These are phyloP conservation scores for Trachythela sp. DNA, from an alignment of 64 coral and sea anemone species.

Conservation along the genomic window DNA sequence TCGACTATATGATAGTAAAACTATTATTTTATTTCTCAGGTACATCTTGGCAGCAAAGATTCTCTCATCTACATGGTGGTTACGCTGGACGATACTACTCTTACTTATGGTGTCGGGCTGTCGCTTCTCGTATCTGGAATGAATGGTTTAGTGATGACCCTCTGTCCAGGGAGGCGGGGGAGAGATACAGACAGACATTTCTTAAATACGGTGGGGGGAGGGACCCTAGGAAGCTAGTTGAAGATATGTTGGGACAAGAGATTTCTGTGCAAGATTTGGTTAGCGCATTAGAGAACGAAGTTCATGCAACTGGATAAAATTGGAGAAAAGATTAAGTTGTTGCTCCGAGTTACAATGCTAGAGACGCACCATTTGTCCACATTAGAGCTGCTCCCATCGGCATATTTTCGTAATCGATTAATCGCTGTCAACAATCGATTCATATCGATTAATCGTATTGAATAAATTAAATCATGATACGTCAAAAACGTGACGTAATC, in stretches of 20 bases:
- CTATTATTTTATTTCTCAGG: slow-evolving; percentile 39
- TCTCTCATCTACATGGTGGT: slow-evolving; percentile 80
- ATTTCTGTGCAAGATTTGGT: slow-evolving; percentile 69
- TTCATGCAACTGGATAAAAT: background rate
- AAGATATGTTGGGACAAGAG: slow-evolving; percentile 71
- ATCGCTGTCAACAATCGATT: too few species aligned
- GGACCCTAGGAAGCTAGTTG: slow-evolving; percentile 72
- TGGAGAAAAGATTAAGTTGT: too few species aligned
- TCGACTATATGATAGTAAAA: too few species aligned
- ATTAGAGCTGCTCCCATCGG: too few species aligned
- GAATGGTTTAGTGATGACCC: slow-evolving; percentile 83
- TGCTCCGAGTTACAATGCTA: too few species aligned
- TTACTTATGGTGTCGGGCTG: slow-evolving; percentile 88
- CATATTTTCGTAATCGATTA: too few species aligned
- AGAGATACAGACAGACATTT: slow-evolving; percentile 75
- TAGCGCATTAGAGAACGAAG: background rate
- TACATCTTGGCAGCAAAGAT: slow-evolving; percentile 91
- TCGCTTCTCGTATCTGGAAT: slow-evolving; percentile 86
- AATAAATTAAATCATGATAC: too few species aligned
- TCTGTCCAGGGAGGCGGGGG: slow-evolving; percentile 69
- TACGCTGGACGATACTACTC: slow-evolving; percentile 95
- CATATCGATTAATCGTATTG: too few species aligned
- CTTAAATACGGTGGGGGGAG: slow-evolving; percentile 73
- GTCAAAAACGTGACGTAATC: too few species aligned
- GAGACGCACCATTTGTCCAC: too few species aligned